Evolutionary conservation across 1,140 invertebrate species (phyloP).

Genomic region (Anagrus nilaparvatae): DNA sequence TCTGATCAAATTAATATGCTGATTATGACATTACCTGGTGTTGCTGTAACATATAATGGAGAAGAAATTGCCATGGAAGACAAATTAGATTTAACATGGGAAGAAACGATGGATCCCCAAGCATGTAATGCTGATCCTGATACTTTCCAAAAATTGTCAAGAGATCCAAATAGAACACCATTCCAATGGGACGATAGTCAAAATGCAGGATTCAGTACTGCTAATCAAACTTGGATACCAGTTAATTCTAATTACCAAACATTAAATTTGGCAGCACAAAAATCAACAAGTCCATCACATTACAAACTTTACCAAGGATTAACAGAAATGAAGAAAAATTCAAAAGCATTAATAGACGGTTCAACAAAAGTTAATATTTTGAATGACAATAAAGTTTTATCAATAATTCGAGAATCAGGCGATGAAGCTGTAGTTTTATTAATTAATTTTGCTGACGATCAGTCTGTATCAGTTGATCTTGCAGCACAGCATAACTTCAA

Average conservation of each 20-base stretch:
- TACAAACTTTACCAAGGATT: conserved; percentile 45
- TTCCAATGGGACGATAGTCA: conserved; percentile 59
- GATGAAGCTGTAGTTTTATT: too few species aligned
- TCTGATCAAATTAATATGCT: conserved; percentile 63
- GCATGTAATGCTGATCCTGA: conserved; percentile 46
- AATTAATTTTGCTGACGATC: conserved; percentile 7
- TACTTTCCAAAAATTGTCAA: conserved; percentile 42
- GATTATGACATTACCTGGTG: conserved; percentile 60
- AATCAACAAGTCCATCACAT: conserved; percentile 30
- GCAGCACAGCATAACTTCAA: too few species aligned
- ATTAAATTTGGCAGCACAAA: conserved; percentile 40
- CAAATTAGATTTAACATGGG: conserved; percentile 42
- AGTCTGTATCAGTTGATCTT: background rate
- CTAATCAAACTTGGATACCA: conserved; percentile 56
- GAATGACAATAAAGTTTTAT: conserved; percentile 23
- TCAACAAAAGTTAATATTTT: conserved; percentile 26
- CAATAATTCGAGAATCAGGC: conserved; percentile 16
- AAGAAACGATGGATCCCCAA: conserved; percentile 48
- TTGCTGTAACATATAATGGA: conserved; percentile 67
- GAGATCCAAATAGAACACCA: conserved; percentile 61
- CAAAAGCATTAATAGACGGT: conserved; percentile 36
- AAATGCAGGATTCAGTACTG: conserved; percentile 53
- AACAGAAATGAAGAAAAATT: conserved; percentile 32
- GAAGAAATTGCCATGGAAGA: conserved; percentile 65
- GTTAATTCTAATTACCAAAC: conserved; percentile 44